Evolutionary conservation across 1,140 invertebrate species (phyloP), one percentile per base, ranked within the genome.

Genomic region (Conus ventricosus): DNA sequence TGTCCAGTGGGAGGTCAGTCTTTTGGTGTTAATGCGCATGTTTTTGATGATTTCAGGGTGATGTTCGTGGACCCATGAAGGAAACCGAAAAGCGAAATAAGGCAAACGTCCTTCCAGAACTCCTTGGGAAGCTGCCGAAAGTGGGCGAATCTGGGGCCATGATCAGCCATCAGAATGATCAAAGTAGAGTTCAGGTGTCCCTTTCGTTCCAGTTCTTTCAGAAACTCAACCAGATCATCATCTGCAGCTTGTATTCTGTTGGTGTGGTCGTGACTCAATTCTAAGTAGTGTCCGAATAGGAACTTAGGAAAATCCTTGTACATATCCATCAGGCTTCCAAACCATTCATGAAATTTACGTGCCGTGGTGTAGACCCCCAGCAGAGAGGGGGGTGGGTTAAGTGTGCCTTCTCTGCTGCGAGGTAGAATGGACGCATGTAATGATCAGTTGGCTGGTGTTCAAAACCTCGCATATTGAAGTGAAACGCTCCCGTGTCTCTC

Each of bases 391-490:
- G 51, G 88, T 92, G 55, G 92, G 89, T 85, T 27, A 93, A 6
- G 96, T 96, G 96, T 96, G 97, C 91, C 96, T 96, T 87, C 93
- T 97, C 95, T 27, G 96, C 95, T 11, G 96, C 96, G 54, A 97
- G 89, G 92, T 97, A 98, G 94, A 97, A 99, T 0, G 97, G 96
- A 54, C 98, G 95, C 96, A 98, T 97, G 93, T 98, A 99, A 95
- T 99, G 98, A 95, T 99, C 97, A 0, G 98, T 98, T 0, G 98
- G 98, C 90, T 97, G 96, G 1, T 96, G 88, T 88, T 96, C 95
- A 94, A 99, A 99, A 0, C 98, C 98, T 88, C 97, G 97, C 93
- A 99, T 96, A 17, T 98, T 96, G 94, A 98, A 98, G 39, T 97
- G 98, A 92, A 99, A 99, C 0, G 97, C 98, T 0, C 98, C 98